A percentile compares a stretch with the other conserved stretches of the same genome.
phyloP scores from a whole-genome alignment of 2,113 vertebrate species.

The Rhineura floridana region DNA sequence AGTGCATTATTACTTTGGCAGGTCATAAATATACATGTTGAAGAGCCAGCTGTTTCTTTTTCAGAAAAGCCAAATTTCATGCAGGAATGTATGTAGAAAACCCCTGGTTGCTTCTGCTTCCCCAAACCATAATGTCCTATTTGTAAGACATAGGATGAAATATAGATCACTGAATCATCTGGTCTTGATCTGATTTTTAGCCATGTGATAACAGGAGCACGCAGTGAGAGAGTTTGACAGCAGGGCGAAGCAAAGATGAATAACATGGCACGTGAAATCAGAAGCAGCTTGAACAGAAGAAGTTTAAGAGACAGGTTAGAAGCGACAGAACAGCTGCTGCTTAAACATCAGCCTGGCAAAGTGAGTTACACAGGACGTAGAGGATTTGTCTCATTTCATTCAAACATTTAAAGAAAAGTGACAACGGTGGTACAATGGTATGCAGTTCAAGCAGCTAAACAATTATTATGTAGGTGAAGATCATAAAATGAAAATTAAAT shows the following conservation, averaged over 20 bases:
- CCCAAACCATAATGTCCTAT: conserved; percentile 7
- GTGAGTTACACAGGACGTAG: conserved; percentile 48
- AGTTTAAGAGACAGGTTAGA: conserved; percentile 54
- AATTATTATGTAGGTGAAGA: background rate
- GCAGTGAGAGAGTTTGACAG: conserved; percentile 41
- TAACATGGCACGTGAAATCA: conserved; percentile 53
- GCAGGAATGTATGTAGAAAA: background rate
- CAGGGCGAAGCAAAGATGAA: conserved; percentile 21
- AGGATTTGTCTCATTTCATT: conserved; percentile 20
- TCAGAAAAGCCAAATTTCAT: background rate
- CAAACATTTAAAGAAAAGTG: background rate
- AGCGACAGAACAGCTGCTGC: conserved; percentile 49
- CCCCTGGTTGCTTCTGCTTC: background rate
- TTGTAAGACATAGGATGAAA: conserved; percentile 14
- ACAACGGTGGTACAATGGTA: background rate
- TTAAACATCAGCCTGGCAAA: conserved; percentile 61
- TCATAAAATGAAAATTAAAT: background rate
- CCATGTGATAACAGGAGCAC: conserved; percentile 22
- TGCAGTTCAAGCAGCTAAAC: background rate
- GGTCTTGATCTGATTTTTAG: conserved; percentile 31
- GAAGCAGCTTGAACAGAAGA: conserved; percentile 31
- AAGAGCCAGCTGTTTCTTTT: background rate
- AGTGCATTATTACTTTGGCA: background rate
- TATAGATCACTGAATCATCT: background rate
- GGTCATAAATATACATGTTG: background rate